Evolutionary conservation across 37 sponge, comb jelly and placozoan species (phyloP).

Genomic region (Petrosia ficiformis): DNA sequence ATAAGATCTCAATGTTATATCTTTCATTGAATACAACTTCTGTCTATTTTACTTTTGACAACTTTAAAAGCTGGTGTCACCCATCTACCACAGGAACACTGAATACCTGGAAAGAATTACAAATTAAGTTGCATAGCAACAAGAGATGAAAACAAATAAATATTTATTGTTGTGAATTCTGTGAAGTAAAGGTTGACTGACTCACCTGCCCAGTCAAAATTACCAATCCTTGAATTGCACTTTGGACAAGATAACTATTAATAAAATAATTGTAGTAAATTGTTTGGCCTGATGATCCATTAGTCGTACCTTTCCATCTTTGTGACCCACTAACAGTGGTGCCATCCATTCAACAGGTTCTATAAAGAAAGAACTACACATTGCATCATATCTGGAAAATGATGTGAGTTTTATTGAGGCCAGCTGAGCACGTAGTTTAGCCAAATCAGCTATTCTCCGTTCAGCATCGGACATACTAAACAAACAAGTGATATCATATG

Average conservation of each 20-base stretch:
- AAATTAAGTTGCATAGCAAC: not conserved
- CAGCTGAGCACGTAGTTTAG: too few species aligned
- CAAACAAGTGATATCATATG: too few species aligned
- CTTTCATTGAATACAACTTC: too few species aligned
- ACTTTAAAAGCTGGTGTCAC: constrained; percentile 93
- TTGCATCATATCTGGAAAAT: too few species aligned
- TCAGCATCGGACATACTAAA: too few species aligned
- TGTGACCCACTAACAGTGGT: constrained; percentile 26
- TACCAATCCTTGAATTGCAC: constrained; percentile 73
- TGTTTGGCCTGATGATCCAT: not conserved
- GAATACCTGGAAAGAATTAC: constrained; percentile 34
- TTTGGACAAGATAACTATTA: constrained; percentile 70
- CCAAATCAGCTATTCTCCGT: too few species aligned
- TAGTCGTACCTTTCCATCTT: constrained; percentile 54
- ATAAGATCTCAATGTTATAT: too few species aligned
- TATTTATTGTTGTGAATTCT: too few species aligned
- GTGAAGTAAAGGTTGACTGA: not conserved
- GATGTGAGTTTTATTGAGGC: not conserved
- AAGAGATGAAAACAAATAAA: too few species aligned
- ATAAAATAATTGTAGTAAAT: not conserved
- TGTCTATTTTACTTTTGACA: not conserved
- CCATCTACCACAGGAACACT: constrained; percentile 97
- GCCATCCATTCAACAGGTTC: constrained; percentile 73
- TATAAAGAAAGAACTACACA: constrained; percentile 75
- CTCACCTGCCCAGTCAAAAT: constrained; percentile 79